These are phyloP conservation scores for Pterophyllum scalare DNA, from an alignment of 2,113 vertebrate genomes.

Conservation along the genomic window DNA sequence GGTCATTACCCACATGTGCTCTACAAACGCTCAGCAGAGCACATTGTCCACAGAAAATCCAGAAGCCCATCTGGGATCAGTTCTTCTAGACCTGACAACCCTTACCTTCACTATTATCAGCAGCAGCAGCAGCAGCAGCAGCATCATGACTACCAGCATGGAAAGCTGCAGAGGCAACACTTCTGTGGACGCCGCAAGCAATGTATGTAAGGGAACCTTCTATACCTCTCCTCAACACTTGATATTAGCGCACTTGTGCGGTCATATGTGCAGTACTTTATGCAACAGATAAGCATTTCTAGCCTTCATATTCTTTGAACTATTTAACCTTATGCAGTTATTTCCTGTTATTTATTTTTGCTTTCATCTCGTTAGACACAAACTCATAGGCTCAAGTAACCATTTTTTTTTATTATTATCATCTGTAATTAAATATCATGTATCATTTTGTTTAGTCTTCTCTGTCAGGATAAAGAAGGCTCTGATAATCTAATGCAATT, in stretches of 20 bases:
- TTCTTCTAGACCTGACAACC: constrained; percentile 44
- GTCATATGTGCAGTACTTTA: too few species aligned
- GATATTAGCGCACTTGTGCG: neutral
- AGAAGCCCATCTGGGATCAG: neutral
- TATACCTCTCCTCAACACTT: constrained; percentile 49
- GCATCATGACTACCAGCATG: constrained; percentile 70
- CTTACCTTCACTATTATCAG: constrained; percentile 56
- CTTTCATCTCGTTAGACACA: too few species aligned
- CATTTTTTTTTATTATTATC: neutral
- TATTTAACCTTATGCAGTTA: too few species aligned
- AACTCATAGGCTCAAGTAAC: neutral
- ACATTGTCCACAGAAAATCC: constrained; percentile 72
- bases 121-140: constrained; percentile 65
- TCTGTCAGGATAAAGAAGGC: neutral
- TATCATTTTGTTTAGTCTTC: neutral
- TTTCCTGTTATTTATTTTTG: too few species aligned
- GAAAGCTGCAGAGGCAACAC: constrained; percentile 87
- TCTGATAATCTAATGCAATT: neutral
- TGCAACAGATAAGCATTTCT: neutral
- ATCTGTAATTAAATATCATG: neutral
- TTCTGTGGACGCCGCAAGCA: constrained; percentile 99
- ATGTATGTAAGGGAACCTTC: constrained; percentile 98
- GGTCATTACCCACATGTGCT: constrained; percentile 93
- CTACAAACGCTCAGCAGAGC: constrained; percentile 91
- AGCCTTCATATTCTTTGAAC: neutral